phyloP scores from a whole-genome alignment of 2,797 vertebrate species.

The Emys orbicularis region DNA sequence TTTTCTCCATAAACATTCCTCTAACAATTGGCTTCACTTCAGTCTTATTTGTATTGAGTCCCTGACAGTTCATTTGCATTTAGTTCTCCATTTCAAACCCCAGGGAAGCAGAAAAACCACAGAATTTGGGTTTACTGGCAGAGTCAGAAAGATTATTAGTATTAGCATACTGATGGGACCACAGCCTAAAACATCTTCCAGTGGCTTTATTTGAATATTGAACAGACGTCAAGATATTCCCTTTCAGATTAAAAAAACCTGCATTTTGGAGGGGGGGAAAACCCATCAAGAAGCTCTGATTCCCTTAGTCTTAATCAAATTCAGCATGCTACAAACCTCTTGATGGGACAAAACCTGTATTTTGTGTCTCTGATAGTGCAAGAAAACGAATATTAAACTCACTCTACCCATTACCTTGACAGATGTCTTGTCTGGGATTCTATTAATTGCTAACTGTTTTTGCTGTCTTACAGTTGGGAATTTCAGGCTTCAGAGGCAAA shows the following conservation, averaged over 20 bases:
- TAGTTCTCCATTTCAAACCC: background rate
- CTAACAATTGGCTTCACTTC: background rate
- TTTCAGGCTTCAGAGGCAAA: slow-evolving; percentile 67
- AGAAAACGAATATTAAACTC: slow-evolving; percentile 4
- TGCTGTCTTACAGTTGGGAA: slow-evolving; percentile 55
- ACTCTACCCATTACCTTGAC: slow-evolving; percentile 32
- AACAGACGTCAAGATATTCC: background rate
- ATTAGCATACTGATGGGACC: background rate
- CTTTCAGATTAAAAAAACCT: rapidly evolving
- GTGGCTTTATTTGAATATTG: background rate
- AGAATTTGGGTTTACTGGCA: background rate
- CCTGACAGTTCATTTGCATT: background rate
- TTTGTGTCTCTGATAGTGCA: background rate
- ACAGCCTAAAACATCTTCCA: background rate
- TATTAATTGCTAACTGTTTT: slow-evolving; percentile 73
- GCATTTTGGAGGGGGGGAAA: background rate
- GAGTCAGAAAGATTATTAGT: background rate
- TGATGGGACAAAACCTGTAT: background rate
- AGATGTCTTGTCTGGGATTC: slow-evolving; percentile 60
- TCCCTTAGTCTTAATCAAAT: background rate
- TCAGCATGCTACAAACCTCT: background rate
- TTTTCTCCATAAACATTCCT: rapidly evolving
- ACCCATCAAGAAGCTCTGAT: background rate
- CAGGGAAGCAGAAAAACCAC: background rate
- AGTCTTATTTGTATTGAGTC: background rate